A percentile compares a stretch with the other conserved stretches of the same genome.
Conservation (phyloP, 2,797 vertebrate species). For the Labroides dimidiatus region DNA sequence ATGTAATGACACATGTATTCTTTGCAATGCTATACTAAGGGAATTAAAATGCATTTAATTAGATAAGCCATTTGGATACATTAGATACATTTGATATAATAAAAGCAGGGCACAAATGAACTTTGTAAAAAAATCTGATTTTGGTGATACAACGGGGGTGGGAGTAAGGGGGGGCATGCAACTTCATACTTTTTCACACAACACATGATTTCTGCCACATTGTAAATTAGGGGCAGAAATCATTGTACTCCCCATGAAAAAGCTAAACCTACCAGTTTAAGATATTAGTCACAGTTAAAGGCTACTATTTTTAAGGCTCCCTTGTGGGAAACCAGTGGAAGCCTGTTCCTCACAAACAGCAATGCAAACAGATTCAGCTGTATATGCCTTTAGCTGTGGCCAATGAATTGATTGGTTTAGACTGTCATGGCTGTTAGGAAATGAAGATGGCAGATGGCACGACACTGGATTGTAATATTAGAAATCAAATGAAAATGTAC, state of each 20-base stretch:
- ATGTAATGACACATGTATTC: constrained; percentile 5
- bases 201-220: constrained; percentile 1
- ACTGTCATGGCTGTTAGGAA: constrained; percentile 11
- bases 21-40: background rate
- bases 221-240: background rate
- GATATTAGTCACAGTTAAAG: constrained; percentile 25
- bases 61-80: too few species aligned
- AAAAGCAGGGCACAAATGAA: constrained; percentile 53
- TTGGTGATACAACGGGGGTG: constrained; percentile 12
- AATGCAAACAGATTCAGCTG: constrained; percentile 1
- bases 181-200: constrained; percentile 17
- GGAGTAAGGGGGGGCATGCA: constrained; percentile 31
- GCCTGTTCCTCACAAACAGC: background rate
- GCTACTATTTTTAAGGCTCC: background rate
- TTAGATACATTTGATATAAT: background rate
- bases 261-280: constrained; percentile 5
- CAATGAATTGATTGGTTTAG: constrained; percentile 11
- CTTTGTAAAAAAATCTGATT: constrained; percentile 20
- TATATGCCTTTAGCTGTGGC: constrained; percentile 6
- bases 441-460: background rate
- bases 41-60: background rate
- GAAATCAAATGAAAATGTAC: background rate
- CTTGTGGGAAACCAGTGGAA: background rate
- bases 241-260: constrained; percentile 14
- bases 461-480: background rate